Evolutionary conservation across 2,113 vertebrate species (phyloP).

Genomic region (Capreolus pygargus): DNA sequence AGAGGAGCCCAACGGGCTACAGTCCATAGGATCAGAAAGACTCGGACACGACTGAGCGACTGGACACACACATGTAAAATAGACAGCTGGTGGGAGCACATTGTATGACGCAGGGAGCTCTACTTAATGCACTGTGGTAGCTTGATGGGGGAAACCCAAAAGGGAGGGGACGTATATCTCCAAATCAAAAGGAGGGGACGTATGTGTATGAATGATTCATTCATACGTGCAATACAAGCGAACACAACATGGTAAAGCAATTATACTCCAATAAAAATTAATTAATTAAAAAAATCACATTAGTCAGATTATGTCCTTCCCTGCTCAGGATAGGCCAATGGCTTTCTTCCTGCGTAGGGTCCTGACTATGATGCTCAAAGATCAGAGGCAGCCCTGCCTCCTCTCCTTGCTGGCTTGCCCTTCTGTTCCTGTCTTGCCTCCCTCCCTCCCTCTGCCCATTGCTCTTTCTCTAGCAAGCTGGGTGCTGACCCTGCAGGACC

Average conservation of each 20-base stretch:
- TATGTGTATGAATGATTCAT: background rate
- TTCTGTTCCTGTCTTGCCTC: background rate
- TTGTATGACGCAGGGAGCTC: background rate
- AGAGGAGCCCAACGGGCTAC: background rate
- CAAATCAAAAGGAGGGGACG: background rate
- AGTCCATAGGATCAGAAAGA: background rate
- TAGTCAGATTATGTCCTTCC: background rate
- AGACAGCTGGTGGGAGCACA: background rate
- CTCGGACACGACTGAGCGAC: background rate
- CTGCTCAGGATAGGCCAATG: background rate
- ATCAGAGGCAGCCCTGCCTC: background rate
- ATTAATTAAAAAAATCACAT: background rate
- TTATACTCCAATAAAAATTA: background rate
- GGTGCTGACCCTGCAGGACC: no score
- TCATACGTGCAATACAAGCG: background rate
- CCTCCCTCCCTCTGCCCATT: background rate
- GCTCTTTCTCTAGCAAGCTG: background rate
- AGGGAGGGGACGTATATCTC: background rate
- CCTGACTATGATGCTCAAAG: background rate
- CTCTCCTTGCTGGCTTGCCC: rapidly evolving
- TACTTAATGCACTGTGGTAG: background rate
- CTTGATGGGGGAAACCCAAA: background rate
- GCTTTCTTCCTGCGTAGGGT: background rate
- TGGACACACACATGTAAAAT: background rate
- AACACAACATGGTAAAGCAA: background rate